Conservation (phyloP, 2,113 vertebrate species). For the Blennius ocellaris region DNA sequence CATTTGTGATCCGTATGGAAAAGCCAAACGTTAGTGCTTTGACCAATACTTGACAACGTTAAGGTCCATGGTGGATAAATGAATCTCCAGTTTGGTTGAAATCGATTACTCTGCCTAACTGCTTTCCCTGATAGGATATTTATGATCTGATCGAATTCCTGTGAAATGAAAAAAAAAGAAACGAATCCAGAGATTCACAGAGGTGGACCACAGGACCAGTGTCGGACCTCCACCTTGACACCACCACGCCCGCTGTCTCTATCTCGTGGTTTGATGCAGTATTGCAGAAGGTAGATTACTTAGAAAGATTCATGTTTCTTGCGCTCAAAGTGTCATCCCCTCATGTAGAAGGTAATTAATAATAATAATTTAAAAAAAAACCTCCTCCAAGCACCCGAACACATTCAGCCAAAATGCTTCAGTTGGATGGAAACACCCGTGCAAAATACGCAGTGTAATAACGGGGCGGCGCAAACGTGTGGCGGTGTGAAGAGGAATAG, state of each 20-base stretch:
- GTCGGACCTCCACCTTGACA: slow-evolving; percentile 43
- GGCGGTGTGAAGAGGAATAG: slow-evolving; percentile 3
- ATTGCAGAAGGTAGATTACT: slow-evolving; percentile 25
- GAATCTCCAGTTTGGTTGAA: neutral
- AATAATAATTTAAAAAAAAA: neutral
- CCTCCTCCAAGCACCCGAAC: neutral
- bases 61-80: neutral
- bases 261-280: slow-evolving; percentile 55
- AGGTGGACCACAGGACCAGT: neutral
- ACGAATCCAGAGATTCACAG: no score
- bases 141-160: no score
- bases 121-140: slow-evolving; percentile 10
- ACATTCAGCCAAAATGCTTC: neutral
- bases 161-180: no score
- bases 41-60: neutral
- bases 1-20: no score
- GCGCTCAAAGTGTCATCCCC: slow-evolving; percentile 7
- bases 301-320: neutral
- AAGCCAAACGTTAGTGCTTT: no score
- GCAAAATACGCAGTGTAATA: neutral
- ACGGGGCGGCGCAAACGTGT: neutral
- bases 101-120: neutral
- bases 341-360: neutral
- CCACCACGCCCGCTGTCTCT: slow-evolving; percentile 53
- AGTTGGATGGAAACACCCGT: neutral